Conservation (phyloP, 2,113 vertebrate species). For the Crotalus tigris region DNA sequence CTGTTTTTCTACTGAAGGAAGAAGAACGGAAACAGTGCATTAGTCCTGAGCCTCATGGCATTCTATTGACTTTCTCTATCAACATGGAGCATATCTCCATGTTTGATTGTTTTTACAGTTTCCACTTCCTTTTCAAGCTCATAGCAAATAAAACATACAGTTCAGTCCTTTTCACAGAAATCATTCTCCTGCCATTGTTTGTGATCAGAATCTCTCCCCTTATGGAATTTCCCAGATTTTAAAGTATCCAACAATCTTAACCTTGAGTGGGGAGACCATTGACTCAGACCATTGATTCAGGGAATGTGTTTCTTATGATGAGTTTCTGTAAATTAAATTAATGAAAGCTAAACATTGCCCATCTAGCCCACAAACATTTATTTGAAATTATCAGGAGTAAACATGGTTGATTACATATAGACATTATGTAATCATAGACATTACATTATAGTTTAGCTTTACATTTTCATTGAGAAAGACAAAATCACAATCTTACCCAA, state of each 20-base stretch:
- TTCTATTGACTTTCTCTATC: not conserved
- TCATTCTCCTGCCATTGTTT: not conserved
- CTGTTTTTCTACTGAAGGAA: not conserved
- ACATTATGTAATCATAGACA: not conserved
- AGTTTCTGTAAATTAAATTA: not conserved
- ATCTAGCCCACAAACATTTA: not conserved
- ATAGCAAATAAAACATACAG: not conserved
- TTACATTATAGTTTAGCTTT: not conserved
- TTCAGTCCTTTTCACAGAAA: not conserved
- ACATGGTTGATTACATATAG: not conserved
- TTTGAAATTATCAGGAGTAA: not conserved
- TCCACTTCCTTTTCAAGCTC: not conserved
- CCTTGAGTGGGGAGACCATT: not conserved
- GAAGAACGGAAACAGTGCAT: not conserved
- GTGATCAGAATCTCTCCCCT: not conserved
- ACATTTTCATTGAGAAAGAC: not conserved
- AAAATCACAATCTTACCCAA: not conserved
- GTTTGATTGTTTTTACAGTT: not conserved
- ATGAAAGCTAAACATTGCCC: not conserved
- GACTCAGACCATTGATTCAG: not conserved
- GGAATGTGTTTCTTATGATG: not conserved
- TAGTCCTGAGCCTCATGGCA: not conserved
- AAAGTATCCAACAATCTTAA: not conserved
- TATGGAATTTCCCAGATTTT: not conserved
- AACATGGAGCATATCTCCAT: not conserved